These are phyloP conservation scores for Strix aluco DNA, from an alignment of 2,113 vertebrate species.

Conservation along the genomic window DNA sequence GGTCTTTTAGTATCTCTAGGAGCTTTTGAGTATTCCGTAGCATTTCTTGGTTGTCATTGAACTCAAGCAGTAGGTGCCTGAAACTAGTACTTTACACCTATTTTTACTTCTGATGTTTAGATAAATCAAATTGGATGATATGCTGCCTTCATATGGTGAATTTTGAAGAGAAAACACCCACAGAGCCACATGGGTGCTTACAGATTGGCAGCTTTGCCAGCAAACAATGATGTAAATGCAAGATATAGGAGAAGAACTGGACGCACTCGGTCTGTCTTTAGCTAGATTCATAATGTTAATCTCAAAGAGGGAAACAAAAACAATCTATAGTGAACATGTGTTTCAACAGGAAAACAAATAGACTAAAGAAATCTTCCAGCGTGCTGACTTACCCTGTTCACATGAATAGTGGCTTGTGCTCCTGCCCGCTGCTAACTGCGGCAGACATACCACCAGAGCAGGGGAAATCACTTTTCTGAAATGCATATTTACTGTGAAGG, in stretches of 20 bases:
- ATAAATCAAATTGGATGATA: slow-evolving; percentile 1
- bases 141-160: neutral
- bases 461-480: neutral
- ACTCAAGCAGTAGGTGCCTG: neutral
- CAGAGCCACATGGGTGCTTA: neutral
- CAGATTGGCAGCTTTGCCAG: neutral
- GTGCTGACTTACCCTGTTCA: neutral
- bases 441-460: neutral
- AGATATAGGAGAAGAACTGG: neutral
- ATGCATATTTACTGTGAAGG: no score
- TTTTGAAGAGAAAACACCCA: neutral
- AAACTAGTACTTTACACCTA: neutral
- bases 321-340: rapidly evolving
- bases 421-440: neutral
- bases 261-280: neutral
- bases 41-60: neutral
- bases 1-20: neutral
- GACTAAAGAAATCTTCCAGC: neutral
- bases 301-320: neutral
- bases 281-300: neutral
- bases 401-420: neutral
- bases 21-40: neutral
- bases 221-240: neutral
- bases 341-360: neutral
- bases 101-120: no score